phyloP scores from a whole-genome alignment of 2,888 invertebrate genomes.

The Macaria notata region DNA sequence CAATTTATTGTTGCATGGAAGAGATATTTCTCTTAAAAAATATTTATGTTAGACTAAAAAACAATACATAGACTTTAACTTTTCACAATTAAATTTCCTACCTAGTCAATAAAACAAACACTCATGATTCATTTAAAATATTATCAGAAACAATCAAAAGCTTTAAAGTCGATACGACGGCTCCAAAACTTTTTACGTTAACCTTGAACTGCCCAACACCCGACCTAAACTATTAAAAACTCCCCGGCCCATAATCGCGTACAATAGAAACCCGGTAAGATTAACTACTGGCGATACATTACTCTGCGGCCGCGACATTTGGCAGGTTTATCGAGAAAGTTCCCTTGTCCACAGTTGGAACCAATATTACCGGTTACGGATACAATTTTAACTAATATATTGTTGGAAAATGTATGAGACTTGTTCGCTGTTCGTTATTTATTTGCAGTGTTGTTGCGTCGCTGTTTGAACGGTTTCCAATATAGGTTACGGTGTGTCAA shows the following conservation, averaged over 20 bases:
- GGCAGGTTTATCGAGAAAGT: constrained; percentile 49
- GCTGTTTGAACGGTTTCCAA: constrained; percentile 35
- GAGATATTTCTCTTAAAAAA: too few relatives aligned
- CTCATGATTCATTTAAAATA: too few relatives aligned
- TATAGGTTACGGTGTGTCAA: constrained; percentile 4
- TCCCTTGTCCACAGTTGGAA: constrained; percentile 35
- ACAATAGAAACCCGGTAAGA: constrained; percentile 5
- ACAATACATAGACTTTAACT: too few relatives aligned
- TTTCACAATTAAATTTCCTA: too few relatives aligned
- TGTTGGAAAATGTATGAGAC: constrained; percentile 25
- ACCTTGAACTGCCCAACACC: too few relatives aligned
- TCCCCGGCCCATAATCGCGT: background rate
- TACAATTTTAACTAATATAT: constrained; percentile 30
- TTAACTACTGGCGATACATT: constrained; percentile 21
- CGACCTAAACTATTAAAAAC: too few relatives aligned
- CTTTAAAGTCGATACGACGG: too few relatives aligned
- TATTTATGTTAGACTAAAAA: too few relatives aligned
- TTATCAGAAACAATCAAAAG: background rate
- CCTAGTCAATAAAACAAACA: too few relatives aligned
- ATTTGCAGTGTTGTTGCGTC: constrained; percentile 12
- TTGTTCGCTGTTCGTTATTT: constrained; percentile 24
- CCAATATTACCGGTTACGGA: constrained; percentile 29
- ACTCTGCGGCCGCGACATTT: constrained; percentile 37
- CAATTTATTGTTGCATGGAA: too few relatives aligned
- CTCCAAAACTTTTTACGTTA: too few relatives aligned